These are phyloP conservation scores for Vimba vimba DNA, from an alignment of 2,113 vertebrate genomes.

Conservation along the genomic window DNA sequence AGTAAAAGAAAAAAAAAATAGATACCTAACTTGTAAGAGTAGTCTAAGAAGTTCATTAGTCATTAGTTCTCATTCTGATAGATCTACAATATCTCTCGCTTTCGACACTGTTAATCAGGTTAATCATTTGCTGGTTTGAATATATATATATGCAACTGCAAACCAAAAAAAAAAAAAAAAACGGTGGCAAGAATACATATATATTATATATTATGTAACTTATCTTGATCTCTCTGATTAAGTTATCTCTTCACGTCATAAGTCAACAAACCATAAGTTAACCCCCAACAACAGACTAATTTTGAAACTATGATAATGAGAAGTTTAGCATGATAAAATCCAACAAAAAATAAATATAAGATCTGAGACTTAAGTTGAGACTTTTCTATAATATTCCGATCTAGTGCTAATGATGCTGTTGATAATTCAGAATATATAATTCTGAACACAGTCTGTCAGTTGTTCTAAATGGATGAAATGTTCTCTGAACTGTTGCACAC, in stretches of 20 bases:
- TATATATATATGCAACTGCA: neutral
- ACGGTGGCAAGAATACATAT: neutral
- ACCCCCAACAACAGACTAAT: neutral
- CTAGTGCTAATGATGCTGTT: neutral
- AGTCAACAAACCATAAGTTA: neutral
- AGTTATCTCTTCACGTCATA: neutral
- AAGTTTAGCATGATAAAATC: neutral
- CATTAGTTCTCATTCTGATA: no score
- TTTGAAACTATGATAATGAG: no score
- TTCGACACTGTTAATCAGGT: no score
- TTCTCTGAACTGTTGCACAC: slow-evolving; percentile 18
- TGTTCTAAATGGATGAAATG: neutral
- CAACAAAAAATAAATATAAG: neutral
- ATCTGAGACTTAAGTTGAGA: neutral
- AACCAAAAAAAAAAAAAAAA: neutral
- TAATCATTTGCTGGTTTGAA: neutral
- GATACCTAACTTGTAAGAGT: no score
- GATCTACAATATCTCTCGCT: no score
- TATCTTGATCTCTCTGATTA: neutral
- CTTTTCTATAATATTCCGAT: neutral
- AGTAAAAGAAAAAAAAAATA: no score
- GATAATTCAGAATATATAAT: slow-evolving; percentile 16
- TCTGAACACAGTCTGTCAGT: neutral
- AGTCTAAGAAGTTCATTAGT: no score
- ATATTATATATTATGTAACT: neutral